phyloP scores from a whole-genome alignment of 2,888 invertebrate species.

The Pristionchus mayeri region DNA sequence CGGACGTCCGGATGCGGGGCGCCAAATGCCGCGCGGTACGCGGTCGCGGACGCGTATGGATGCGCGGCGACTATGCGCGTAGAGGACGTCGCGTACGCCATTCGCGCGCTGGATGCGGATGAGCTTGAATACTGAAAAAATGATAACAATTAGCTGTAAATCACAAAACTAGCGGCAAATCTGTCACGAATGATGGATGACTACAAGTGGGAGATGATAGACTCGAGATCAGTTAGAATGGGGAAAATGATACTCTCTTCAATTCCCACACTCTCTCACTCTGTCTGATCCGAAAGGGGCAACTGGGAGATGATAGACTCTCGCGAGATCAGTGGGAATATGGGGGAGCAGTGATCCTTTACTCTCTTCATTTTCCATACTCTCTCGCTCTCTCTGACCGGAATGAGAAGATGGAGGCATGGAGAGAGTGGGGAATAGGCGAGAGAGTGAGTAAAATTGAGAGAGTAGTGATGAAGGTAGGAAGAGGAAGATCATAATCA shows the following conservation, averaged over 20 bases:
- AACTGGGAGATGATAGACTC: no score
- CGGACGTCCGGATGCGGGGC: conserved; percentile 7
- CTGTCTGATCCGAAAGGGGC: background rate
- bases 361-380: no score
- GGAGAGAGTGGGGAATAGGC: background rate
- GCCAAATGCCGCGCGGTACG: background rate
- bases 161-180: background rate
- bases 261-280: background rate
- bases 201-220: background rate
- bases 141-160: background rate
- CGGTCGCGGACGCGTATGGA: conserved; percentile 15
- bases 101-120: background rate
- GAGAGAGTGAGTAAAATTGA: no score
- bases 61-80: conserved; percentile 33
- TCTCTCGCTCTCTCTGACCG: background rate
- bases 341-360: no score
- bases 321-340: background rate
- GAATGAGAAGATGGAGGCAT: background rate
- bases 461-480: background rate
- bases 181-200: background rate
- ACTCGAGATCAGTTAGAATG: no score
- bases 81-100: conserved; percentile 34
- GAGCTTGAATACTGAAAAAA: background rate
- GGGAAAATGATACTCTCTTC: background rate
- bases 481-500: background rate